Conservation (phyloP, 2,113 vertebrate species). For the Hypomesus transpacificus region DNA sequence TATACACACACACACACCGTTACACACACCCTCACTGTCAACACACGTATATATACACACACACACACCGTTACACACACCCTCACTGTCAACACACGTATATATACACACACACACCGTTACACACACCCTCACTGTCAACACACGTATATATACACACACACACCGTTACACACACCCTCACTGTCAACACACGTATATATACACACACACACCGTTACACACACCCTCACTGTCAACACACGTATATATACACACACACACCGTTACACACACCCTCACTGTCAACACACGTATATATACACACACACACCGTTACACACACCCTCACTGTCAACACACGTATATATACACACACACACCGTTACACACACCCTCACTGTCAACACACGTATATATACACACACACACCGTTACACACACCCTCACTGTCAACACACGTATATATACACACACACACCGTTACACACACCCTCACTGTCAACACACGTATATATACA, state of each 20-base stretch:
- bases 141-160: neutral
- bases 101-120: conserved; percentile 19
- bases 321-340: too few species aligned
- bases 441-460: neutral
- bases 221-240: neutral
- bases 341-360: too few species aligned
- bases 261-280: conserved; percentile 8
- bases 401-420: conserved; percentile 23
- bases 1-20: neutral
- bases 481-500: too few species aligned
- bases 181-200: too few species aligned
- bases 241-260: neutral
- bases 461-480: too few species aligned
- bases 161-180: too few species aligned
- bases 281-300: neutral
- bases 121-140: neutral
- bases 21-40: too few species aligned
- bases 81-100: neutral
- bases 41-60: too few species aligned
- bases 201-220: too few species aligned
- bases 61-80: too few species aligned
- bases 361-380: too few species aligned
- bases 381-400: neutral
- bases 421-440: neutral
- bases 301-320: neutral